These are phyloP conservation scores for Drosophila pseudoobscura DNA, from an alignment of 1,140 invertebrate species.

Conservation along the genomic window DNA sequence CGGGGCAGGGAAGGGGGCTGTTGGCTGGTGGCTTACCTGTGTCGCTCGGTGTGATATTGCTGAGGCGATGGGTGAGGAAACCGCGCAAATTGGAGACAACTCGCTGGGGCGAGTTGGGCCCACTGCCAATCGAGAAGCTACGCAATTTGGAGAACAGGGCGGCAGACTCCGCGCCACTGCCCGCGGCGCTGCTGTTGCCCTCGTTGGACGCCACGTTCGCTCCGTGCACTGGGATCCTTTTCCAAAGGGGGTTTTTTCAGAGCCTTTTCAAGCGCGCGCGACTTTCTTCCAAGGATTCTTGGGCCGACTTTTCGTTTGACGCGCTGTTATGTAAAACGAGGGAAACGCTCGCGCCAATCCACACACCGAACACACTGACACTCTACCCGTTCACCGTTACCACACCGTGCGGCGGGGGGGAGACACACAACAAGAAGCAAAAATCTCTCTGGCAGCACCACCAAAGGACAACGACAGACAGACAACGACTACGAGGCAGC, in stretches of 20 bases:
- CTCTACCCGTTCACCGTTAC: conserved; percentile 41
- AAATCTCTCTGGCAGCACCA: conserved; percentile 27
- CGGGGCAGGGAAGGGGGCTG: background rate
- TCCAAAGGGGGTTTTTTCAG: background rate
- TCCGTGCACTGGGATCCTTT: conserved; percentile 29
- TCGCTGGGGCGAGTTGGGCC: conserved; percentile 84
- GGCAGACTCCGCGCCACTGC: conserved; percentile 77
- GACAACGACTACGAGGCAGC: conserved; percentile 71
- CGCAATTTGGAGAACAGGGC: conserved; percentile 84
- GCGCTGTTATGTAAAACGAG: conserved; percentile 44
- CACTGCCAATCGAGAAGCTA: conserved; percentile 83
- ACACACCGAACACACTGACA: conserved; percentile 50
- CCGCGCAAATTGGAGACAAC: conserved; percentile 86
- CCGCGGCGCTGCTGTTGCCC: conserved; percentile 71
- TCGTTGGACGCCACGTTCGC: conserved; percentile 83
- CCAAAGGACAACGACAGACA: conserved; percentile 52
- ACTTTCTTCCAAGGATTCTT: conserved; percentile 3
- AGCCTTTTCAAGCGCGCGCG: background rate
- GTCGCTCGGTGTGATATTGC: conserved; percentile 85
- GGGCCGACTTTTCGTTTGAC: background rate
- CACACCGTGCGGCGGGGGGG: conserved; percentile 6
- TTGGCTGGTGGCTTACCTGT: conserved; percentile 84
- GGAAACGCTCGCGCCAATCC: conserved; percentile 17
- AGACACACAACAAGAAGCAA: conserved; percentile 24
- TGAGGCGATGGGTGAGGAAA: conserved; percentile 84